These are phyloP conservation scores for Ditylenchus weischeri DNA, from an alignment of 2,888 invertebrate species.

Conservation along the genomic window DNA sequence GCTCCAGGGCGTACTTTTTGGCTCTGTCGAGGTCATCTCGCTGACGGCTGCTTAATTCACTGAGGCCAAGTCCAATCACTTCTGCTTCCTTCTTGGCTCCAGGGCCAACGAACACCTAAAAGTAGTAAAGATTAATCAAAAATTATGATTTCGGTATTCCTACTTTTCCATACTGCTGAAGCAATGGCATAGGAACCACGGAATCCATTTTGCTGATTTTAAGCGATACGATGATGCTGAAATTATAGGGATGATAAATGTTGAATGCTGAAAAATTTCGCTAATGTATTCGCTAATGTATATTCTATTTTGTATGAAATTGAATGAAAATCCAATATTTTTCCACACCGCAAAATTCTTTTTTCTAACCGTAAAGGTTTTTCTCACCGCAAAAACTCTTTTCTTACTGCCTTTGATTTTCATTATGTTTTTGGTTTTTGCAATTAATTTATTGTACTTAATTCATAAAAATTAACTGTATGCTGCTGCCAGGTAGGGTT, in stretches of 20 bases:
- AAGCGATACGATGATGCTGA: neutral
- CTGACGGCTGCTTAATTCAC: conserved; percentile 81
- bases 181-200: conserved; percentile 49
- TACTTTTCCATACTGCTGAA: conserved; percentile 53
- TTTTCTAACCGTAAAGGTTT: no score
- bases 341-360: no score
- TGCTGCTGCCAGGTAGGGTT: no score
- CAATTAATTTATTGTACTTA: no score
- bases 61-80: conserved; percentile 79
- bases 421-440: no score
- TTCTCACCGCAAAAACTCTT: no score
- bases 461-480: no score
- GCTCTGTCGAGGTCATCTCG: conserved; percentile 86
- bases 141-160: neutral
- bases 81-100: conserved; percentile 79
- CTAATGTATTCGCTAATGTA: no score
- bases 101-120: conserved; percentile 68
- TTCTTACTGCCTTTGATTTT: no score
- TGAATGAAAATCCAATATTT: no score
- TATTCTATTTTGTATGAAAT: no score
- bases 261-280: no score
- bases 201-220: neutral
- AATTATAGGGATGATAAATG: neutral
- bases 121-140: neutral
- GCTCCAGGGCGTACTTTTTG: conserved; percentile 99